A percentile compares a stretch with the other conserved stretches of the same genome.
Evolutionary conservation across 2,888 invertebrate species (phyloP).

Genomic region (Bembecia ichneumoniformis): DNA sequence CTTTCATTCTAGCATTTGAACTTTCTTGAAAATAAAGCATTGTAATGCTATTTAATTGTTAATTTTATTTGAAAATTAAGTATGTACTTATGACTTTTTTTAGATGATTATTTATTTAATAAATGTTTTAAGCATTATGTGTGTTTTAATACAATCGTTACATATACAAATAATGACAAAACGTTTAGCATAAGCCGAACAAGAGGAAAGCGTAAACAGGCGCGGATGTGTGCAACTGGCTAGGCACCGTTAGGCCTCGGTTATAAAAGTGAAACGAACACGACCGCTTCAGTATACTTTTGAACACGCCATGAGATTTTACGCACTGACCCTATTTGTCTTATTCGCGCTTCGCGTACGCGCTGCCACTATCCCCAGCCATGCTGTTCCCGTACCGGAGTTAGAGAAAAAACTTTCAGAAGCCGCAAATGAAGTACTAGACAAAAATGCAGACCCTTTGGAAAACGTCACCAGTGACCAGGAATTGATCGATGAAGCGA

Average conservation of each 20-base stretch:
- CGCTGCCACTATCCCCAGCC: constrained; percentile 39
- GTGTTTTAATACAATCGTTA: constrained; percentile 2
- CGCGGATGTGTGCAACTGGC: constrained; percentile 19
- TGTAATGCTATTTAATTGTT: not conserved
- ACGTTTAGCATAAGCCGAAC: constrained; percentile 36
- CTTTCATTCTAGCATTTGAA: not conserved
- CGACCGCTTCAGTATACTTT: constrained; percentile 30
- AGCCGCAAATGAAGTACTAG: constrained; percentile 21
- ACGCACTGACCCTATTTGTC: constrained; percentile 41
- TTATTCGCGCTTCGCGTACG: constrained; percentile 36
- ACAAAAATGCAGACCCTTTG: constrained; percentile 17
- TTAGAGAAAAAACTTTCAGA: constrained; percentile 23
- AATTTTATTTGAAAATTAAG: not conserved
- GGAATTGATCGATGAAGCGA: constrained; percentile 29
- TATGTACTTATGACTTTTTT: too few relatives aligned
- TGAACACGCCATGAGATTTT: constrained; percentile 49
- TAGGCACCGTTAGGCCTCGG: constrained; percentile 48
- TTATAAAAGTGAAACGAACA: constrained; percentile 48
- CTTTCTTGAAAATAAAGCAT: not conserved
- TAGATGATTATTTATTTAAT: too few relatives aligned
- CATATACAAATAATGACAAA: constrained; percentile 54
- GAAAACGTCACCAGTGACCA: constrained; percentile 30
- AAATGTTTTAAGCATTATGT: too few relatives aligned
- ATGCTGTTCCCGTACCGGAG: constrained; percentile 10
- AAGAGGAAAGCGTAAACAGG: constrained; percentile 38